A percentile compares a stretch with the other conserved stretches of the same genome.
phyloP scores from a whole-genome alignment of 2,113 vertebrate species.

The Calypte anna region DNA sequence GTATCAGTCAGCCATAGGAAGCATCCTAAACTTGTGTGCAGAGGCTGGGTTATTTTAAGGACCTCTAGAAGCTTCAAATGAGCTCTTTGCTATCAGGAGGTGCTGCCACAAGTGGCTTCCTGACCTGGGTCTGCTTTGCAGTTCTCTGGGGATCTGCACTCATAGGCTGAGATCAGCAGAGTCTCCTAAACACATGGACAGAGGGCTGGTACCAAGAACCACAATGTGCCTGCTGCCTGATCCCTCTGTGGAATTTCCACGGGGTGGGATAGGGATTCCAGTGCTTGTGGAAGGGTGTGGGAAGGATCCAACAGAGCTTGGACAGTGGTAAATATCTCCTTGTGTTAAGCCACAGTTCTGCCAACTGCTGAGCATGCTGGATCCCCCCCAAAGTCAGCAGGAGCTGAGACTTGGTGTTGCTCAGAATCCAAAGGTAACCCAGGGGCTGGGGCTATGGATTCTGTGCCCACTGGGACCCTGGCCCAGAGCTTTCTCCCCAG shows the following conservation, averaged over 20 bases:
- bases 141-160: background rate
- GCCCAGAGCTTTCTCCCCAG: background rate
- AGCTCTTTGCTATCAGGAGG: background rate
- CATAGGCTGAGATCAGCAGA: background rate
- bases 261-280: background rate
- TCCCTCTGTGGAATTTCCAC: background rate
- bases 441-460: background rate
- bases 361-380: background rate
- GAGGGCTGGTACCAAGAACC: background rate
- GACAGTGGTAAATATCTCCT: background rate
- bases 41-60: background rate
- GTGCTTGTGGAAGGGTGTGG: background rate
- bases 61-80: background rate
- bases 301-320: background rate
- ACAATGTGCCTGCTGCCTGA: background rate
- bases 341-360: background rate
- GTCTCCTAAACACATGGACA: background rate
- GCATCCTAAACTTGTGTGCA: background rate
- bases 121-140: background rate
- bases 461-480: background rate
- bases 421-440: background rate
- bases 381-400: background rate
- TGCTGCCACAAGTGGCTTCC: fast-evolving
- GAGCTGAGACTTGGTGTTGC: background rate
- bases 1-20: background rate